Percentiles rank a stretch among this genome's conserved stretches.
phyloP scores from a whole-genome alignment of 2,113 vertebrate genomes.

The Cebus imitator region DNA sequence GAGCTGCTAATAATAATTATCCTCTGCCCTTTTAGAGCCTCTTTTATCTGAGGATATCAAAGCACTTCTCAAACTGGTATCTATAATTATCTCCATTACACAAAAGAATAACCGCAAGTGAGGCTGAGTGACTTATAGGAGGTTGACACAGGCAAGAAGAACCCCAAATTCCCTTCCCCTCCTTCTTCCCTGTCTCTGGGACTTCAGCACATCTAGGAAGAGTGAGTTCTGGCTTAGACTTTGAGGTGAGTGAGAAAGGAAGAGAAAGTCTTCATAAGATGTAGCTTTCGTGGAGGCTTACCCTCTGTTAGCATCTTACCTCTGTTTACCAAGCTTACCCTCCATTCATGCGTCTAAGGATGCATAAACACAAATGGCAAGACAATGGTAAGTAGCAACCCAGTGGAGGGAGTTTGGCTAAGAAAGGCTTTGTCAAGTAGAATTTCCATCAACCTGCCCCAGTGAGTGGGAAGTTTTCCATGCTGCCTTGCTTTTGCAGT shows the following conservation, averaged over 20 bases:
- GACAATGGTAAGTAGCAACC: neutral
- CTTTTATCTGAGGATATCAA: constrained; percentile 74
- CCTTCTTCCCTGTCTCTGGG: neutral
- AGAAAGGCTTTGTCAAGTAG: neutral
- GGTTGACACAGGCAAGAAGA: constrained; percentile 26
- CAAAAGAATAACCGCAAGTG: constrained; percentile 7
- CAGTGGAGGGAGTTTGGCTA: neutral
- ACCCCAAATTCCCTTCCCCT: neutral
- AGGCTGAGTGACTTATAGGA: constrained; percentile 18
- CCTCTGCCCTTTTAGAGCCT: constrained; percentile 45
- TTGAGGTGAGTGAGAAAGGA: neutral
- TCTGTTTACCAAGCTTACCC: too few relatives aligned
- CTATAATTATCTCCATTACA: constrained; percentile 61
- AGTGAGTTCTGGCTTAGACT: neutral
- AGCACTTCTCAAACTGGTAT: constrained; percentile 51
- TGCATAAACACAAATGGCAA: neutral
- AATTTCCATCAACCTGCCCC: neutral
- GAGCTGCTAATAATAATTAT: constrained; percentile 67
- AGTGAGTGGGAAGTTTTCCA: neutral
- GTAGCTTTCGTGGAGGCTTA: neutral
- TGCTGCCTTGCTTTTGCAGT: neutral
- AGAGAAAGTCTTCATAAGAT: neutral
- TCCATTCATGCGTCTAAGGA: neutral
- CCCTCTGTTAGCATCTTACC: too few relatives aligned
- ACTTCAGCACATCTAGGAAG: neutral